phyloP scores from a whole-genome alignment of 2,113 vertebrate genomes.

The Chaetodon auriga region DNA sequence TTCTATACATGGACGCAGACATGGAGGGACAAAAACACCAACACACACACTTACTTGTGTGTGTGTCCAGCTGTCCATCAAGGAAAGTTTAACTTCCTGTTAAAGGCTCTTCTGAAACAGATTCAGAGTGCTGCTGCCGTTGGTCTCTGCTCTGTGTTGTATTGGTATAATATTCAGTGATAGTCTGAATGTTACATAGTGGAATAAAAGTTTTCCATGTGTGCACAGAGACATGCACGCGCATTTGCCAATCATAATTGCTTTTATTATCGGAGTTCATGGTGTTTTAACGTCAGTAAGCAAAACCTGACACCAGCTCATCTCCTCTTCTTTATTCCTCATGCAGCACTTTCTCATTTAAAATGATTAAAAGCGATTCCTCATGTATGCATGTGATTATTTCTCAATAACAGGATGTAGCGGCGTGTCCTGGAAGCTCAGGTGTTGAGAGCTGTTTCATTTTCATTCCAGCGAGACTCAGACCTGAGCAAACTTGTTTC shows the following conservation, averaged over 20 bases:
- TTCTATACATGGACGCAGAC: constrained; percentile 43
- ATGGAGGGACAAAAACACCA: constrained; percentile 30
- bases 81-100: constrained; percentile 4
- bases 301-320: constrained; percentile 17
- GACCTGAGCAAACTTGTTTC: constrained; percentile 43
- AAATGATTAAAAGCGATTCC: constrained; percentile 40
- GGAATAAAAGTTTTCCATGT: constrained; percentile 4
- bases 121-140: not conserved
- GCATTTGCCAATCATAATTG: constrained; percentile 1
- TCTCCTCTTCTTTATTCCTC: constrained; percentile 21
- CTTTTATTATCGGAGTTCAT: constrained; percentile 11
- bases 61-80: not conserved
- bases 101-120: no score
- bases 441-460: not conserved
- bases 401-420: constrained; percentile 47
- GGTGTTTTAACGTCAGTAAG: constrained; percentile 24
- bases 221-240: not conserved
- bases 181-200: not conserved
- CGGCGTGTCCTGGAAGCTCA: constrained; percentile 26
- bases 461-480: constrained; percentile 15
- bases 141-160: not conserved
- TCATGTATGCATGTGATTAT: constrained; percentile 38
- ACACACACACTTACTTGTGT: not conserved
- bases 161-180: not conserved
- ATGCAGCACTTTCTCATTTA: constrained; percentile 20